A percentile compares a stretch with the other conserved stretches of the same genome.
Conservation (phyloP, 2,888 invertebrate genomes). For the Mayetiola destructor region DNA sequence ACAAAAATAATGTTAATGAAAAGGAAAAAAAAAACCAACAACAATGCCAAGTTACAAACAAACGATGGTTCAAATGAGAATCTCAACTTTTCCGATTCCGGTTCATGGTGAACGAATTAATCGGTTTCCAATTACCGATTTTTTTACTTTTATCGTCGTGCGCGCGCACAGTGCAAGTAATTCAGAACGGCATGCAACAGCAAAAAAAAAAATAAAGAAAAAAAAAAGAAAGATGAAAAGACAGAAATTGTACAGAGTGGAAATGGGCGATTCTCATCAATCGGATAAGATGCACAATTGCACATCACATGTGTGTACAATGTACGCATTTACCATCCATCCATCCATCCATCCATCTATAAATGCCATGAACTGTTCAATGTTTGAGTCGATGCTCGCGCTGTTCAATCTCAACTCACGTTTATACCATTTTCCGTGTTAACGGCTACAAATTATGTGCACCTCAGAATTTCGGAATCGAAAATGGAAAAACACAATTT, state of each 20-base stretch:
- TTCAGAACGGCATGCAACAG: too few species aligned
- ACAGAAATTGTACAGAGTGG: neutral
- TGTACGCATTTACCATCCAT: neutral
- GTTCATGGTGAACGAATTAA: too few species aligned
- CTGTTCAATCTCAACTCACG: conserved; percentile 7
- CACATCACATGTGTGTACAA: neutral
- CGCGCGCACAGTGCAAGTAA: too few species aligned
- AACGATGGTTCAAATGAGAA: too few species aligned
- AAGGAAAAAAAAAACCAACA: too few species aligned
- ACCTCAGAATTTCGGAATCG: neutral
- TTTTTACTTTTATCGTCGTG: too few species aligned
- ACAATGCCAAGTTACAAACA: too few species aligned
- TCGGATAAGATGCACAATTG: conserved; percentile 6
- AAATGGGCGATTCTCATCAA: conserved; percentile 11
- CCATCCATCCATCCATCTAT: neutral
- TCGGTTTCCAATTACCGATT: too few species aligned
- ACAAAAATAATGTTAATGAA: too few species aligned
- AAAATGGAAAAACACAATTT: too few species aligned
- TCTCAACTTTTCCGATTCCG: too few species aligned
- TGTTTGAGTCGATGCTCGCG: neutral
- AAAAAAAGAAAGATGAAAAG: neutral
- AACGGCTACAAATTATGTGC: conserved; percentile 11
- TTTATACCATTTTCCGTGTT: conserved; percentile 12
- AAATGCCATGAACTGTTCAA: conserved; percentile 5
- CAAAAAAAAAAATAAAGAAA: too few species aligned